These are phyloP conservation scores for Porites cylindrica DNA, from an alignment of 92 coral and sea anemone species.

Conservation along the genomic window DNA sequence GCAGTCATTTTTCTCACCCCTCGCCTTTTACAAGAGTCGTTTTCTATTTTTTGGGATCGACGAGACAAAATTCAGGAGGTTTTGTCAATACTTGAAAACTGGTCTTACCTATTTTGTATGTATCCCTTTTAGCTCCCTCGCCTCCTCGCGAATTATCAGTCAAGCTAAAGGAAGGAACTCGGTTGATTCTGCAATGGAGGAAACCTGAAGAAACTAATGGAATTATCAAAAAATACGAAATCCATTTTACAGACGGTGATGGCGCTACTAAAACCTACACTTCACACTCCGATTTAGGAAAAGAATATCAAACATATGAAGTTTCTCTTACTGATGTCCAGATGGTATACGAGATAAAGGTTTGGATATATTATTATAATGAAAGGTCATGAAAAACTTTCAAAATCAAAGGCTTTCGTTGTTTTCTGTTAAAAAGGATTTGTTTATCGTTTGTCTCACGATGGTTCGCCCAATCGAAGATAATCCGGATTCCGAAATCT, in stretches of 20 bases:
- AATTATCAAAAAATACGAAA: conserved; percentile 73
- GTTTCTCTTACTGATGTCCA: conserved; percentile 77
- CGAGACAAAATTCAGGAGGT: neutral
- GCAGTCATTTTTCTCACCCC: too few relatives aligned
- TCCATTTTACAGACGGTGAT: conserved; percentile 54
- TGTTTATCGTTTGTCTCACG: too few relatives aligned
- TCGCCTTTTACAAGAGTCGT: too few relatives aligned
- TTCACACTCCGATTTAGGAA: conserved; percentile 29
- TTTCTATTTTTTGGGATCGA: too few relatives aligned
- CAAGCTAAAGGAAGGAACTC: conserved; percentile 63
- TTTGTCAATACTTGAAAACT: neutral
- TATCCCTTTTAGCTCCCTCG: conserved; percentile 67
- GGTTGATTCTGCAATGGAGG: conserved; percentile 76
- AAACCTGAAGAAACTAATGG: conserved; percentile 81
- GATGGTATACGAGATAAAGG: conserved; percentile 79
- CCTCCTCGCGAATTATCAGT: conserved; percentile 79
- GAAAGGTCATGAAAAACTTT: neutral
- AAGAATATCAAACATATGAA: conserved; percentile 45
- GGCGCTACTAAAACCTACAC: conserved; percentile 60
- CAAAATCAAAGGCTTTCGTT: too few relatives aligned
- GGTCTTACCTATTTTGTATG: neutral
- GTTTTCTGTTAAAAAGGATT: too few relatives aligned
- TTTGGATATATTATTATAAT: neutral
- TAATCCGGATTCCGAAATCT: too few relatives aligned
- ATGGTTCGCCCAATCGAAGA: too few relatives aligned